phyloP scores from a whole-genome alignment of 1,140 invertebrate species.

The Hestina assimilis region DNA sequence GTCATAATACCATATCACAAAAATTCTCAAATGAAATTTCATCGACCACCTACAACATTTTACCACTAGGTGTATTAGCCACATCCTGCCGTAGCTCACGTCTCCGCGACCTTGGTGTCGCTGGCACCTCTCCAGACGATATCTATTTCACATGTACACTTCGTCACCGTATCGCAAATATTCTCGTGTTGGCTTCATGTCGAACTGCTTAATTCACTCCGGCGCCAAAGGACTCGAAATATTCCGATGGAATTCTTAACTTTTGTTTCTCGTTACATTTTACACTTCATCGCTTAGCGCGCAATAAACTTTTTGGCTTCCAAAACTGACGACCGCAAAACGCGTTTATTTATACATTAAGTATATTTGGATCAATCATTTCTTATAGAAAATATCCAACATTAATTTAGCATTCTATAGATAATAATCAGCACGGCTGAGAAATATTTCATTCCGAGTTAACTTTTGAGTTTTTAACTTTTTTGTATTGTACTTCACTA shows the following conservation, averaged over 20 bases:
- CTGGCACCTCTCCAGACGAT: slow-evolving; percentile 7
- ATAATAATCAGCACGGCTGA: too few species aligned
- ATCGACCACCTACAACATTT: too few species aligned
- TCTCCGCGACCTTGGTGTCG: not conserved
- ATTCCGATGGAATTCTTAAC: not conserved
- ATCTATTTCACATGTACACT: slow-evolving; percentile 9
- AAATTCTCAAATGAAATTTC: too few species aligned
- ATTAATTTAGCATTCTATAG: too few species aligned
- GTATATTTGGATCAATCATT: too few species aligned
- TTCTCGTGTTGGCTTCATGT: not conserved
- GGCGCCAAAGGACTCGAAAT: slow-evolving; percentile 10
- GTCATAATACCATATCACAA: too few species aligned
- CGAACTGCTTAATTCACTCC: slow-evolving; percentile 3
- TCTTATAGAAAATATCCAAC: too few species aligned
- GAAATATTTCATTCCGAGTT: too few species aligned
- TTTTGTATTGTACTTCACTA: too few species aligned
- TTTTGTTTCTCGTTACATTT: not conserved
- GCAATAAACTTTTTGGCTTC: not conserved
- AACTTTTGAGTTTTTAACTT: too few species aligned
- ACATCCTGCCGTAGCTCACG: not conserved
- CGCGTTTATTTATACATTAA: too few species aligned
- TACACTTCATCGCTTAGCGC: not conserved
- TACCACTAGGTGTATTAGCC: not conserved
- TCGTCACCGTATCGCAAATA: slow-evolving; percentile 23
- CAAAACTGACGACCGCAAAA: too few species aligned